A percentile compares a stretch with the other conserved stretches of the same genome.
These are phyloP conservation scores for Bombyx mandarina DNA, from an alignment of 1,140 invertebrate genomes.

Conservation along the genomic window DNA sequence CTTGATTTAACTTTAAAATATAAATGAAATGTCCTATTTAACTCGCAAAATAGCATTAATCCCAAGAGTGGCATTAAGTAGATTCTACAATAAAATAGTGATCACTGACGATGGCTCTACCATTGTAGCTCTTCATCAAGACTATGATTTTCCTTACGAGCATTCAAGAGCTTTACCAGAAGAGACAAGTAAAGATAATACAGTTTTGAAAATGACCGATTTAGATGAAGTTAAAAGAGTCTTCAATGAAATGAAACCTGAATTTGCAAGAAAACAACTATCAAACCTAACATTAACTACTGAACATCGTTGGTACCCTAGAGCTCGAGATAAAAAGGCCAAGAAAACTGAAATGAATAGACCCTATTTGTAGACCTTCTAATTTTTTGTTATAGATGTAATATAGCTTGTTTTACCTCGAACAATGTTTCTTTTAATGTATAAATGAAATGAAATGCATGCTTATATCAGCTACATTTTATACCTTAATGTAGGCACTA, in stretches of 20 bases:
- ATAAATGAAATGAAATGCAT: too few relatives aligned
- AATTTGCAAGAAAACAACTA: constrained; percentile 76
- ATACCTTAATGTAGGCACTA: too few relatives aligned
- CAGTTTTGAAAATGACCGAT: constrained; percentile 77
- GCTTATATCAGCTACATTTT: too few relatives aligned
- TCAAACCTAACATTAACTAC: constrained; percentile 83
- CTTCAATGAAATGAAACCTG: constrained; percentile 76
- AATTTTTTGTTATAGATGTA: neutral
- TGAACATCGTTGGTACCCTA: constrained; percentile 85
- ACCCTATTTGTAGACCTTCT: constrained; percentile 80
- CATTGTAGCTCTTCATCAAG: constrained; percentile 90
- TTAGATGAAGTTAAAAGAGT: constrained; percentile 74
- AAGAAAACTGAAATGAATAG: constrained; percentile 80
- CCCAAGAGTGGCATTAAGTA: constrained; percentile 12
- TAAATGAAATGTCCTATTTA: constrained; percentile 33
- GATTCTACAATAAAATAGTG: constrained; percentile 71
- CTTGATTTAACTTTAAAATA: too few relatives aligned
- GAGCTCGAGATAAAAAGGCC: constrained; percentile 75
- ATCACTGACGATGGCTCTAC: constrained; percentile 81
- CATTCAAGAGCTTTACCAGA: constrained; percentile 80
- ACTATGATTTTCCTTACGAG: constrained; percentile 87
- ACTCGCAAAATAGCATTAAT: constrained; percentile 14
- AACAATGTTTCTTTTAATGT: too few relatives aligned
- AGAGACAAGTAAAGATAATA: constrained; percentile 34
- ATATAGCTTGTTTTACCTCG: neutral